These are phyloP conservation scores for Oscheius sp. DNA, from an alignment of 2,888 invertebrate genomes.

Conservation along the genomic window DNA sequence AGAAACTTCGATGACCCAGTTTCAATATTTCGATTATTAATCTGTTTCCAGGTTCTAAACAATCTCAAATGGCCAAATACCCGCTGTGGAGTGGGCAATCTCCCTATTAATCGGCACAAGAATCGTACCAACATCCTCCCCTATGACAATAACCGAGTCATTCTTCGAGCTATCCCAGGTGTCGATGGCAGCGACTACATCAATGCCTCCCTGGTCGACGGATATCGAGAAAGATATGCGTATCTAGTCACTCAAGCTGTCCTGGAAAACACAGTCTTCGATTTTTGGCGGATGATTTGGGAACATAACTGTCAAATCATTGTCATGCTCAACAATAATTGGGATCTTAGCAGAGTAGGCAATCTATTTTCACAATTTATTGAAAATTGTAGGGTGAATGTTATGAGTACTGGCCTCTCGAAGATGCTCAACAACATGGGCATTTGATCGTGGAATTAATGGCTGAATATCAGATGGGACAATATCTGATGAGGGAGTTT, in stretches of 20 bases:
- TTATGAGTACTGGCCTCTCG: slow-evolving; percentile 99
- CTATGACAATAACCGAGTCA: slow-evolving; percentile 83
- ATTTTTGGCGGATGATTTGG: slow-evolving; percentile 99
- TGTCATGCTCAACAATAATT: slow-evolving; percentile 81
- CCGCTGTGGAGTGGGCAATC: slow-evolving; percentile 91
- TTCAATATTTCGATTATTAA: slow-evolving; percentile 84
- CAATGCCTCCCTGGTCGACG: slow-evolving; percentile 97
- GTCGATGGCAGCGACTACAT: slow-evolving; percentile 86
- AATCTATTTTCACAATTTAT: not conserved
- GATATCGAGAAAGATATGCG: slow-evolving; percentile 79
- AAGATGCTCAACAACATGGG: slow-evolving; percentile 76
- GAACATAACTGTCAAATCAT: slow-evolving; percentile 99
- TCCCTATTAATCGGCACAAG: slow-evolving; percentile 96
- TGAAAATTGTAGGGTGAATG: slow-evolving; percentile 86
- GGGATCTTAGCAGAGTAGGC: slow-evolving; percentile 35
- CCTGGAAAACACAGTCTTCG: slow-evolving; percentile 91
- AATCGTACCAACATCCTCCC: slow-evolving; percentile 96
- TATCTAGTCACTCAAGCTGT: slow-evolving; percentile 99
- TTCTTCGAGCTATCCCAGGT: slow-evolving; percentile 45
- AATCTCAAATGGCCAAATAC: slow-evolving; percentile 92
- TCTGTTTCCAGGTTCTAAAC: slow-evolving; percentile 80
- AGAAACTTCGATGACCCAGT: too few relatives aligned
- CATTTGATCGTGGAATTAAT: slow-evolving; percentile 98
- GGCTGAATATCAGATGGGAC: slow-evolving; percentile 99
- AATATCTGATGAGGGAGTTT: slow-evolving; percentile 97